Evolutionary conservation across 2,797 vertebrate species (phyloP), one percentile per base, ranked within the genome.

Genomic region (Rhinatrema bivittatum): DNA sequence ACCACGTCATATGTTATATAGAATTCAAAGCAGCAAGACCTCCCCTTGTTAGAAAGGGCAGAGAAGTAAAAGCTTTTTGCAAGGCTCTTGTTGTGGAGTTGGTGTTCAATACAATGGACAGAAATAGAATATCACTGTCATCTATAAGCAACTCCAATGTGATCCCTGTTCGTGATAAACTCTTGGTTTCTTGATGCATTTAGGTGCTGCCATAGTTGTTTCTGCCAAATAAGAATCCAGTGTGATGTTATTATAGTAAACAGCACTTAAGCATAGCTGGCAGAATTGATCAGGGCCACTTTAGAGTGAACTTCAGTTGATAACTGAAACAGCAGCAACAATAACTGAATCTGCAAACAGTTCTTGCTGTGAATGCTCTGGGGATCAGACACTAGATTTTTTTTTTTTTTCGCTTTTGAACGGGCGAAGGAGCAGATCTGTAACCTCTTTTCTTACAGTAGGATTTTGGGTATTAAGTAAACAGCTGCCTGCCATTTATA

Each of bases 311-410:
- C 86, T 86, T 69, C 76, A 82, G 79, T 81, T 81, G 81, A 86
- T 86, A 87, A 92, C 83, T 87, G 83, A 86, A 78, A 75, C 87
- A 89, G 89, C 85, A 91, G 89, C 91, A 94, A 93, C 89, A 92
- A 85, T 88, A 84, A 88, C 80, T 87, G 87, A 92, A 92, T 91
- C 93, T 90, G 89, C 88, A 93, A 93, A 91, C 87, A 88, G 71
- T 76, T 88, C 84, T 82, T 78, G 63, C 79, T 77, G 69, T 70
- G 74, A 82, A 72, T 65, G 73, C 90, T 87, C 86, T 30, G 59
- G 92, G 88, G 92, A 90, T 46, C 73, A 79, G 79, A 74, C 85
- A 81, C 84, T 81, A 83, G 90, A 87, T 86, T 87, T 84, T 87
- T 84, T 82, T 84, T 86, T 79, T 87, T 85, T 84, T 87, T 84